Evolutionary conservation across 2,113 vertebrate genomes (phyloP), one percentile per base, ranked within the genome.

Genomic region (Oxygymnocypris stewartii): DNA sequence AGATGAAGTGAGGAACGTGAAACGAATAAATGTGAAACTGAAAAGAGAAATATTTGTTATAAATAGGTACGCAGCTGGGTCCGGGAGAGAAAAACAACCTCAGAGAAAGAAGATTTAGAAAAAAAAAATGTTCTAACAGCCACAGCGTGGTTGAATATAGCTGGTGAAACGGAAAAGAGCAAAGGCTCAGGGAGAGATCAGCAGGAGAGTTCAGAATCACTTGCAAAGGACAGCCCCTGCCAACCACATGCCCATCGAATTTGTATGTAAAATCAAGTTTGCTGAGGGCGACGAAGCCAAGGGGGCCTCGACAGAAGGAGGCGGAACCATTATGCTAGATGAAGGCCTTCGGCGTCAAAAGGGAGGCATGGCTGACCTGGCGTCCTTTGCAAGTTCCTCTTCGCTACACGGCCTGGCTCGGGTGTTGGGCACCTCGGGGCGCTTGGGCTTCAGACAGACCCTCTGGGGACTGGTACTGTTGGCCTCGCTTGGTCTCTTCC

Each of bases 201-300:
- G 65, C 18, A 87, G 76, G 42, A 76, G 77, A 10, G 13, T 28
- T 89, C 85, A 74, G 90, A 92, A 88, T 90, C 92, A 91, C 92
- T 79, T 91, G 92, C 90, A 91, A 76, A 49, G 51, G 74, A 54
- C 93, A 95, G 94, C 94, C 92, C 94, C 95, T 93, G 95, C 94
- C 93, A 94, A 93, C 95, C 95, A 95, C 96, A 99, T 99, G 97
- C 98, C 97, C 94, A 98, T 99, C 95, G 98, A 99, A 95, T 99
- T 99, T 93, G 97, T 99, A 94, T 99, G 97, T 96, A 99, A 99
- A 96, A 98, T 99, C 94, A 98, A 99, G 96, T 99, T 99, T 95
- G 96, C 96, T 85, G 96, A 97, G 92, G 97, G 97, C 92, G 97
- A 98, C 96, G 97, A 96, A 96, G 97, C 97, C 95, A 96, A 97